Conservation (phyloP, 2,888 invertebrate species). For the Bursaphelenchus okinawaensis region DNA sequence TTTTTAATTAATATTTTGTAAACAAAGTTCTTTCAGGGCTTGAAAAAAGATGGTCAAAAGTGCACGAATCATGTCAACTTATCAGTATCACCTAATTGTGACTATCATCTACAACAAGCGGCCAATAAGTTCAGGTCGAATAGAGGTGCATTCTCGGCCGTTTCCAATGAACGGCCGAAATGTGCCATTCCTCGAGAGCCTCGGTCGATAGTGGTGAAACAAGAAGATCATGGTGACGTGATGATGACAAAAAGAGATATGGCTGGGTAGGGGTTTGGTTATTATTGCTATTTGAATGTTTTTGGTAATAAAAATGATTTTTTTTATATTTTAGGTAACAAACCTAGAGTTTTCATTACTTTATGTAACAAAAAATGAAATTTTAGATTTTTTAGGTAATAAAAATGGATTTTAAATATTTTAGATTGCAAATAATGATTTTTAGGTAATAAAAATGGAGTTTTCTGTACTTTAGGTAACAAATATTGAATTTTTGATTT, state of each 20-base stretch:
- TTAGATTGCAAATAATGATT: no score
- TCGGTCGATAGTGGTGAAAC: not conserved
- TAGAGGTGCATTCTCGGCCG: slow-evolving; percentile 18
- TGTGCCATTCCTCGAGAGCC: not conserved
- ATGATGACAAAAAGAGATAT: not conserved
- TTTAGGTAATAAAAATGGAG: no score
- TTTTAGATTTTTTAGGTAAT: no score
- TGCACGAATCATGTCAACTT: slow-evolving; percentile 48
- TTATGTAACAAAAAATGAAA: no score
- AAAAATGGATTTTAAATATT: no score
- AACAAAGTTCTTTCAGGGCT: slow-evolving; percentile 20
- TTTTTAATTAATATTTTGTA: not conserved
- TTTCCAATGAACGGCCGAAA: slow-evolving; percentile 13
- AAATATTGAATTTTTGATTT: no score
- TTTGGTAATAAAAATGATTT: no score
- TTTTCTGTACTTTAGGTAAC: no score
- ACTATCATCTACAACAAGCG: slow-evolving; percentile 39
- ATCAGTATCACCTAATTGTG: slow-evolving; percentile 40
- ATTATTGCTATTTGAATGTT: no score
- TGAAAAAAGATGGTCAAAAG: slow-evolving; percentile 32
- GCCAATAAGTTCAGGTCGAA: slow-evolving; percentile 19
- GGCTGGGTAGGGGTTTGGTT: not conserved
- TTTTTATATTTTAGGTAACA: no score
- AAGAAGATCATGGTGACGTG: not conserved
- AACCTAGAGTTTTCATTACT: no score